These are phyloP conservation scores for Dryobotodes eremita DNA, from an alignment of 2,888 invertebrate genomes.

Conservation along the genomic window DNA sequence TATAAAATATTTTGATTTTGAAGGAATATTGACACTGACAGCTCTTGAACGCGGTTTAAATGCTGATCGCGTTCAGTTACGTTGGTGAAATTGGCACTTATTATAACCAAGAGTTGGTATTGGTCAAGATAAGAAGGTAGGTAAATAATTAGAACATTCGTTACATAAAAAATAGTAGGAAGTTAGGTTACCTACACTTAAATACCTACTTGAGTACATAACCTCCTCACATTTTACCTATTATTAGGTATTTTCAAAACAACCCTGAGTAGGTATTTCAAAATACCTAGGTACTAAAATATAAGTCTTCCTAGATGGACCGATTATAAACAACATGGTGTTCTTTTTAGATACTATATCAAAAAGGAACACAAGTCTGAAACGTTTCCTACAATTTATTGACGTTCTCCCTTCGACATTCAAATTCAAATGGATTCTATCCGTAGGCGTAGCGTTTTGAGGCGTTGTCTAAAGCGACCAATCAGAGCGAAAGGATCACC, in stretches of 20 bases:
- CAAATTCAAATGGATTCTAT: constrained; percentile 86
- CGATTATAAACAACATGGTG: not conserved
- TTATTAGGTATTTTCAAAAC: not conserved
- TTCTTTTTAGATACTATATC: not conserved
- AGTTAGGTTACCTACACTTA: not conserved
- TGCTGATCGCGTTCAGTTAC: no score
- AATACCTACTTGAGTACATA: not conserved
- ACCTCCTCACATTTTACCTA: not conserved
- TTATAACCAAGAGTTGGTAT: no score
- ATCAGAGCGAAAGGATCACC: constrained; percentile 84
- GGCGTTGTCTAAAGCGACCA: constrained; percentile 87
- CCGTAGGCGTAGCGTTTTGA: constrained; percentile 80
- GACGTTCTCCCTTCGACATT: constrained; percentile 81
- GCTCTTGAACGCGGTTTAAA: no score
- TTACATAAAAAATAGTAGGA: not conserved
- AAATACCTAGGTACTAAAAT: not conserved
- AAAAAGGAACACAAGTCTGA: constrained; percentile 30
- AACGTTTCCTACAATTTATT: constrained; percentile 56
- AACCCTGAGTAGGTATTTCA: not conserved
- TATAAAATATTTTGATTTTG: no score
- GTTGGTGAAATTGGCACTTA: no score
- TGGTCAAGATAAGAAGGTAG: not conserved
- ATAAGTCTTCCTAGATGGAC: not conserved
- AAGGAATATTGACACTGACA: no score
- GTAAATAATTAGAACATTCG: not conserved